Conservation (phyloP, 1,140 invertebrate genomes). For the Lithobius niger region DNA sequence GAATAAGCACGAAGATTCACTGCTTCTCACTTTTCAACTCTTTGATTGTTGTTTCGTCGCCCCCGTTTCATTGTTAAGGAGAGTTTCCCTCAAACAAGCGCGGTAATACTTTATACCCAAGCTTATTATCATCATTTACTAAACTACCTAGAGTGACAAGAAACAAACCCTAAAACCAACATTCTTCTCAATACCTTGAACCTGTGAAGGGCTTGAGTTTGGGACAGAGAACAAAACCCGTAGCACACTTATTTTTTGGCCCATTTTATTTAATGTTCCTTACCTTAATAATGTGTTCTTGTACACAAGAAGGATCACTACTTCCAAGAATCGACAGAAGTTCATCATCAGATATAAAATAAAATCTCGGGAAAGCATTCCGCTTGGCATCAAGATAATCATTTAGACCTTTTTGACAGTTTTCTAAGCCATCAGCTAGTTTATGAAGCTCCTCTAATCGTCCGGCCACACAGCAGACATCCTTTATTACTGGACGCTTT, state of each 20-base stretch:
- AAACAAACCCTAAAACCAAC: too few species aligned
- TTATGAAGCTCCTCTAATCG: slow-evolving; percentile 56
- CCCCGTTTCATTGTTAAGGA: too few species aligned
- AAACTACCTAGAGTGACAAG: too few species aligned
- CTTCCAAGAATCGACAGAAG: slow-evolving; percentile 76
- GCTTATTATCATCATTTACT: too few species aligned
- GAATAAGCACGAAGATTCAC: too few species aligned
- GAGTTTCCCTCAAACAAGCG: too few species aligned
- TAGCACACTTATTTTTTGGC: background rate
- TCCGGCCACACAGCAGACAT: slow-evolving; percentile 54
- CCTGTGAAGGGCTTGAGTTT: too few species aligned
- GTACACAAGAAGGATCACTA: slow-evolving; percentile 58
- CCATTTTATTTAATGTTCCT: slow-evolving; percentile 14
- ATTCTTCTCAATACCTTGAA: too few species aligned
- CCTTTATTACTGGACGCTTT: slow-evolving; percentile 56
- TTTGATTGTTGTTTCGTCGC: too few species aligned
- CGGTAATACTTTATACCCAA: too few species aligned
- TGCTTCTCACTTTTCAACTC: too few species aligned
- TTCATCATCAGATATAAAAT: slow-evolving; percentile 87
- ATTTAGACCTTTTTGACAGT: slow-evolving; percentile 78
- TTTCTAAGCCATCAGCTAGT: slow-evolving; percentile 59
- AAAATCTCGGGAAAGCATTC: slow-evolving; percentile 74
- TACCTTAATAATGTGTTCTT: slow-evolving; percentile 83
- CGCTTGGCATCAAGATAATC: slow-evolving; percentile 78
- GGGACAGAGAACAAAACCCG: slow-evolving; percentile 16